Evolutionary conservation across 1,140 invertebrate genomes (phyloP), one percentile per base, ranked within the genome.

Genomic region (Alviniconcha marisindica): DNA sequence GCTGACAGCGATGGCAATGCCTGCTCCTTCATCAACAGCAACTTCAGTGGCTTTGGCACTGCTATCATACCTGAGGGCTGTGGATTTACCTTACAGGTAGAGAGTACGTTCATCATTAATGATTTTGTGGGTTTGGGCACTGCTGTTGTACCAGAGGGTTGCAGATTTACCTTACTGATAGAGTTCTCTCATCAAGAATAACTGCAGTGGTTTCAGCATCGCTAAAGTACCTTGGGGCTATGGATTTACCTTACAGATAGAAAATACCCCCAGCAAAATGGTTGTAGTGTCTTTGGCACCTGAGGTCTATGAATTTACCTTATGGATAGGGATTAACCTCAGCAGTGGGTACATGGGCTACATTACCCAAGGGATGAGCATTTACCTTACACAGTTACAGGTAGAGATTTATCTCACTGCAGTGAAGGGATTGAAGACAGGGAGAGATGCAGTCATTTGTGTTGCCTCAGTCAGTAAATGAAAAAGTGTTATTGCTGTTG

Each of bases 91-190:
- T 77, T 94, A 18, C 93, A 93, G 82, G 93, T 93, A 83, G 42
- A 60, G 56, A 28, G 31, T 10, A n/a, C 91, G 38, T 94, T 93
- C 77, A 94, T 93, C 77, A 93, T 91, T 83, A 93, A 92, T 56
- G 91, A 92, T 83, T 93, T 90, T 83, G 86, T 89, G 83, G 91
- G 91, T 7, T 94, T 94, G 86, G 93, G 93, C n/a, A 91, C 92
- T 0, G 92, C 89, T n/a, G 87, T 93, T 63, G 90, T 94, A 24
- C 93, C 93, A 2, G 87, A 92, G 54, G 92, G 90, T 1, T 93
- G 93, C 89, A 93, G 93, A 4, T 94, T 94, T 77, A 91, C 92
- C 7, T 77, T 94, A 18, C 93, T 93, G 82, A 92, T 93, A 83
- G 42, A 60, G 56, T n/a, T 92, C 91, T 38, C 93, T 93, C 77